A percentile compares a stretch with the other conserved stretches of the same genome.
phyloP scores from a whole-genome alignment of 37 sponge, comb jelly and placozoan species.

The Halichondria panicea region DNA sequence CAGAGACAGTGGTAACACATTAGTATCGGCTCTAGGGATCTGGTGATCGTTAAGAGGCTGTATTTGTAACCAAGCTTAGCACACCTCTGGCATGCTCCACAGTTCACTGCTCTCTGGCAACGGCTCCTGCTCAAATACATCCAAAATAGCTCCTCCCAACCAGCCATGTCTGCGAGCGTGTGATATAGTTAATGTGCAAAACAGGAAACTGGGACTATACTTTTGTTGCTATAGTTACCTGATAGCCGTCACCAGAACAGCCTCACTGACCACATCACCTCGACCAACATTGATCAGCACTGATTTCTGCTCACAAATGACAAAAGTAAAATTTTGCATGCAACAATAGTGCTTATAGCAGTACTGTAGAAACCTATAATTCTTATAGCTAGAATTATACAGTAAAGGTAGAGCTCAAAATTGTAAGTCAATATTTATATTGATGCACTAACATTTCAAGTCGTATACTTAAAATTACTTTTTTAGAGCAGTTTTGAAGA shows the following conservation, averaged over 20 bases:
- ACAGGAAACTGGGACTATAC: not conserved
- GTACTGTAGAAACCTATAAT: not conserved
- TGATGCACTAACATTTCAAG: too few species aligned
- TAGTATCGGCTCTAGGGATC: too few species aligned
- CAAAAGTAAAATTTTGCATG: not conserved
- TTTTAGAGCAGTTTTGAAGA: slow-evolving; percentile 32
- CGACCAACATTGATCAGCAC: slow-evolving; percentile 66
- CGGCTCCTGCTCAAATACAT: slow-evolving; percentile 60
- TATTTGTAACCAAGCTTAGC: too few species aligned
- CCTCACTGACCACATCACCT: slow-evolving; percentile 41
- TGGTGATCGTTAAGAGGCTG: too few species aligned
- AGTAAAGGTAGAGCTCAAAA: too few species aligned
- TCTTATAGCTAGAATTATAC: too few species aligned
- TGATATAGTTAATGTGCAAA: too few species aligned
- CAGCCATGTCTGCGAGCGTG: slow-evolving; percentile 23
- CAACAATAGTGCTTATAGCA: not conserved
- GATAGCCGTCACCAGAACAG: slow-evolving; percentile 29
- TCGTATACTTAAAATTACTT: slow-evolving; percentile 14
- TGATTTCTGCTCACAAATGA: slow-evolving; percentile 18
- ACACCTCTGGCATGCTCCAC: slow-evolving; percentile 56
- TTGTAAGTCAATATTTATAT: too few species aligned
- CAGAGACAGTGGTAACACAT: not conserved
- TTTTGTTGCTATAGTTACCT: not conserved
- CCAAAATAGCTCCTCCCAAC: slow-evolving; percentile 53
- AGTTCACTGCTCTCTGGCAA: slow-evolving; percentile 38